Percentiles rank a stretch among this genome's conserved stretches.
Evolutionary conservation across 2,888 invertebrate genomes (phyloP).

Genomic region (Charanyca ferruginea): DNA sequence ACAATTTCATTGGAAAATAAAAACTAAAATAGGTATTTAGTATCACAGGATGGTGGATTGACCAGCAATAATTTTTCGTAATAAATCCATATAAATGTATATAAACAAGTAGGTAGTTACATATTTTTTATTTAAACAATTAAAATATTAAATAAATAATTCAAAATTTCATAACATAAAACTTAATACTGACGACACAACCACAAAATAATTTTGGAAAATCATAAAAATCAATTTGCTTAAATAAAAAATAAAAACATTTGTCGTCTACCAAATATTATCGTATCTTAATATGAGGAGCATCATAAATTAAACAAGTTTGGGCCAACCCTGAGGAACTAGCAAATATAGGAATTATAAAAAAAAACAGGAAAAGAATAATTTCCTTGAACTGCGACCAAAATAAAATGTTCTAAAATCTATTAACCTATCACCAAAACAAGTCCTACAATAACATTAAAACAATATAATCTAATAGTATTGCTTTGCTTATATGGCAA

Average conservation of each 20-base stretch:
- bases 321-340: slow-evolving; percentile 47
- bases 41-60: slow-evolving; percentile 54
- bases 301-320: slow-evolving; percentile 14
- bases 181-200: slow-evolving; percentile 58
- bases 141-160: slow-evolving; percentile 9
- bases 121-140: slow-evolving; percentile 8
- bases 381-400: slow-evolving; percentile 11
- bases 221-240: slow-evolving; percentile 1
- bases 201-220: slow-evolving; percentile 19
- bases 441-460: not conserved
- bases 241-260: not conserved
- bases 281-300: not conserved
- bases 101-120: not conserved
- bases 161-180: slow-evolving; percentile 15
- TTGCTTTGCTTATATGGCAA: slow-evolving; percentile 35
- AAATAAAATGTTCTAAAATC: slow-evolving; percentile 14
- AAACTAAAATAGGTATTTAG: slow-evolving; percentile 33
- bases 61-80: slow-evolving; percentile 25
- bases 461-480: slow-evolving; percentile 21
- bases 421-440: slow-evolving; percentile 15
- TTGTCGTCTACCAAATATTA: slow-evolving; percentile 8
- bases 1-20: slow-evolving; percentile 28
- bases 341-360: slow-evolving; percentile 10
- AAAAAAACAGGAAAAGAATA: not conserved
- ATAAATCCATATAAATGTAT: not conserved